phyloP scores from a whole-genome alignment of 2,797 vertebrate genomes.

The Synanceia verrucosa region DNA sequence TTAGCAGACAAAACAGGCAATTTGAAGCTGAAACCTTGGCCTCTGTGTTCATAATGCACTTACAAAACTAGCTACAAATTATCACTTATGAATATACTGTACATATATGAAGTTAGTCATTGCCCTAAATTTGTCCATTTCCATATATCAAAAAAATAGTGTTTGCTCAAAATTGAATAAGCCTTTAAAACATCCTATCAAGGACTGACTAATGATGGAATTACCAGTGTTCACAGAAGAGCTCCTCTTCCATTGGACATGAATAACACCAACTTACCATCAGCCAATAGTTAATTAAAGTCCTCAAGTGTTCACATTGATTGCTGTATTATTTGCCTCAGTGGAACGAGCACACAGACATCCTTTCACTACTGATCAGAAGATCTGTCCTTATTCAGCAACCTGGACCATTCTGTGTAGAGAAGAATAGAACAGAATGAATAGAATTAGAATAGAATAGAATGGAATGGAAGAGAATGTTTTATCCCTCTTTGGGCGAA shows the following conservation, averaged over 20 bases:
- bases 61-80: not conserved
- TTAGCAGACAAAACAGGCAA: too few species aligned
- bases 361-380: not conserved
- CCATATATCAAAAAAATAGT: not conserved
- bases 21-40: too few species aligned
- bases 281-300: conserved; percentile 9
- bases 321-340: not conserved
- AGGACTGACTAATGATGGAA: not conserved
- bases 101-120: not conserved
- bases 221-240: not conserved
- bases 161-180: not conserved
- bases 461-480: too few species aligned
- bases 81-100: not conserved
- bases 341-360: not conserved
- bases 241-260: not conserved
- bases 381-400: not conserved
- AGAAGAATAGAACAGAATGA: too few species aligned
- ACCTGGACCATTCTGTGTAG: too few species aligned
- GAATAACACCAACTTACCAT: not conserved
- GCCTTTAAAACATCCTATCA: too few species aligned
- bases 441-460: too few species aligned
- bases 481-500: too few species aligned
- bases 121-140: not conserved
- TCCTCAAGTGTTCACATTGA: not conserved
- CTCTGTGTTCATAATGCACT: too few species aligned